Percentiles rank a stretch among this genome's conserved stretches.
Evolutionary conservation across 2,888 invertebrate genomes (phyloP).

Genomic region (Tenthredo livida): DNA sequence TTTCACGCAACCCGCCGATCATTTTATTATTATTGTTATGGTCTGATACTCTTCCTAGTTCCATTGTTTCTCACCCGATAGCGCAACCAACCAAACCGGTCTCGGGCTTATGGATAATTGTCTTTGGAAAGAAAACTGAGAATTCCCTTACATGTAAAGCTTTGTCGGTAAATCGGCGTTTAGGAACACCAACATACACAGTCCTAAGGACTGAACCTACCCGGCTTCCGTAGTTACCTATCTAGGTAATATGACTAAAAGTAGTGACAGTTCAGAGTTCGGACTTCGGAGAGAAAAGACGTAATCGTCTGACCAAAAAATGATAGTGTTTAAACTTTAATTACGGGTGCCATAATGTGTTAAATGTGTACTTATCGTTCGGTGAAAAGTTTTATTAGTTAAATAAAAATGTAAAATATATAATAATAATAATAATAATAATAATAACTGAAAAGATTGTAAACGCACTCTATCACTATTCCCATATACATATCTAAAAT

Average conservation of each 20-base stretch:
- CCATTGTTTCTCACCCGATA: too few species aligned
- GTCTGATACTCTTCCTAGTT: too few species aligned
- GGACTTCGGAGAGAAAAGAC: background rate
- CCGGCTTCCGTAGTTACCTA: too few species aligned
- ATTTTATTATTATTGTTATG: too few species aligned
- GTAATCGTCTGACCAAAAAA: conserved; percentile 21
- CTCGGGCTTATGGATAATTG: too few species aligned
- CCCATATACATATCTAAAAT: background rate
- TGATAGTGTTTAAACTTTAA: conserved; percentile 29
- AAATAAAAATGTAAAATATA: background rate
- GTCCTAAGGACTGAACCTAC: too few species aligned
- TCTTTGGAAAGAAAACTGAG: too few species aligned
- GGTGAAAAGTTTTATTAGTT: background rate
- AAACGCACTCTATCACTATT: background rate
- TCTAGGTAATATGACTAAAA: background rate
- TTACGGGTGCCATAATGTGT: background rate
- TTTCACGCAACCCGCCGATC: too few species aligned
- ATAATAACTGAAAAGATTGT: background rate
- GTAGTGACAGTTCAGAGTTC: conserved; percentile 10
- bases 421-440: background rate
- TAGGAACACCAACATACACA: too few species aligned
- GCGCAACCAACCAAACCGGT: too few species aligned
- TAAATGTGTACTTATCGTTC: background rate
- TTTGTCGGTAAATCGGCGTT: too few species aligned
- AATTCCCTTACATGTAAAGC: too few species aligned